These are phyloP conservation scores for Lepidothrix coronata DNA, from an alignment of 2,113 vertebrate species.

Conservation along the genomic window DNA sequence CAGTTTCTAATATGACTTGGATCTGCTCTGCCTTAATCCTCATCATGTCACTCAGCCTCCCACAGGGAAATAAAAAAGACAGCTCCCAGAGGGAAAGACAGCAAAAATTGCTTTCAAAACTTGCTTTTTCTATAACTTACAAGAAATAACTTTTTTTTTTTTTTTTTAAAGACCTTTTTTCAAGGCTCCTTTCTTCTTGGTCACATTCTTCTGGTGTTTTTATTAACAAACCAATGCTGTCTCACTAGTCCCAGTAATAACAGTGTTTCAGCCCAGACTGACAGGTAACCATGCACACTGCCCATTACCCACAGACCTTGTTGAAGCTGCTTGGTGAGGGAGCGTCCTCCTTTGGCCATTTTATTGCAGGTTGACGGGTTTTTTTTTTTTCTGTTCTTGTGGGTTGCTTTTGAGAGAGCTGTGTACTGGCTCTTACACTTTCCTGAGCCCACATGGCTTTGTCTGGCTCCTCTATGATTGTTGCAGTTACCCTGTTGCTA, in stretches of 20 bases:
- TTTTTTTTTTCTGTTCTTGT: not conserved
- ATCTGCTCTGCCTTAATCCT: slow-evolving; percentile 10
- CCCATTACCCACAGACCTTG: not conserved
- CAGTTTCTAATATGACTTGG: not conserved
- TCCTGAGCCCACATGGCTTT: not conserved
- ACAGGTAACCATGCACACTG: not conserved
- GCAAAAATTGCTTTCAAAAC: not conserved
- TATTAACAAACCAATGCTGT: not conserved
- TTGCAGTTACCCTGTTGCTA: not conserved
- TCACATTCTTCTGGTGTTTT: not conserved
- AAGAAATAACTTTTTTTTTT: not conserved
- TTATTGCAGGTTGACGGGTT: not conserved
- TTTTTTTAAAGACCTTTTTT: not conserved
- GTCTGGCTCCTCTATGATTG: not conserved
- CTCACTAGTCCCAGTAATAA: not conserved
- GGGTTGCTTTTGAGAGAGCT: not conserved
- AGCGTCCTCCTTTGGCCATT: not conserved
- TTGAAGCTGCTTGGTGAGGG: not conserved
- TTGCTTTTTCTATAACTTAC: not conserved
- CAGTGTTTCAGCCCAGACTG: not conserved
- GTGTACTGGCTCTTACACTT: not conserved
- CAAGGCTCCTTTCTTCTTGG: not conserved
- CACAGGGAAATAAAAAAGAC: slow-evolving; percentile 5
- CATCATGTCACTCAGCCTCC: not conserved
- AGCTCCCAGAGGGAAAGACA: not conserved